Evolutionary conservation across 2,113 vertebrate genomes (phyloP).

Genomic region (Mormyrus lacerda): DNA sequence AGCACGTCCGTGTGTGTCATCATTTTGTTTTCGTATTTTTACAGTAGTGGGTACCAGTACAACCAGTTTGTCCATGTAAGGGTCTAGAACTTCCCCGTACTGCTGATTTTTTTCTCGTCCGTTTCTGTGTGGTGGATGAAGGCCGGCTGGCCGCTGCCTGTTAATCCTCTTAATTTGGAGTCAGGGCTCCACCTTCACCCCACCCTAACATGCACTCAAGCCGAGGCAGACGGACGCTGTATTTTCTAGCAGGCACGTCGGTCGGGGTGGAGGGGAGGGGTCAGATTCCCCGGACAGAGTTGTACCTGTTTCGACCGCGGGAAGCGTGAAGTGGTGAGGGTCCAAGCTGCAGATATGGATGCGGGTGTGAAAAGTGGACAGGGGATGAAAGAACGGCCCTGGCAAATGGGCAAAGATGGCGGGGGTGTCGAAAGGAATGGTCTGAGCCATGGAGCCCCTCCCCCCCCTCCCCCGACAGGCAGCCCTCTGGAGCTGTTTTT

Average conservation of each 20-base stretch:
- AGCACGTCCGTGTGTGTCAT: neutral
- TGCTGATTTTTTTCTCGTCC: neutral
- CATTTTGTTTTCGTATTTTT: neutral
- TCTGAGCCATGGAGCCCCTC: neutral
- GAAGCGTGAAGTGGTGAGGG: neutral
- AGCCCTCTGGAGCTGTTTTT: neutral
- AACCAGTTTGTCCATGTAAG: neutral
- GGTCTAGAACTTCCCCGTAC: neutral
- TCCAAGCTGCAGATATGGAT: neutral
- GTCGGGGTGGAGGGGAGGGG: neutral
- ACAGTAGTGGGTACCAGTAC: neutral
- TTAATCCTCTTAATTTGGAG: too few species aligned
- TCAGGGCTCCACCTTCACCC: neutral
- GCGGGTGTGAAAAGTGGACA: neutral
- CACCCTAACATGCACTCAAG: neutral
- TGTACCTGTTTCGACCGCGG: neutral
- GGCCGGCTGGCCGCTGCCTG: neutral
- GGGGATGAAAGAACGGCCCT: neutral
- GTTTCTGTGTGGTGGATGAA: neutral
- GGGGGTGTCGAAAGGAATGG: neutral
- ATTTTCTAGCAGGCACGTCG: neutral
- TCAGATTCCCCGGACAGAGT: neutral
- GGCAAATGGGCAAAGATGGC: neutral
- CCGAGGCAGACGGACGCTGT: neutral
- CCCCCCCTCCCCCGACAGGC: neutral